Conservation (phyloP, 2,797 vertebrate species). For the Sciaenops ocellatus region DNA sequence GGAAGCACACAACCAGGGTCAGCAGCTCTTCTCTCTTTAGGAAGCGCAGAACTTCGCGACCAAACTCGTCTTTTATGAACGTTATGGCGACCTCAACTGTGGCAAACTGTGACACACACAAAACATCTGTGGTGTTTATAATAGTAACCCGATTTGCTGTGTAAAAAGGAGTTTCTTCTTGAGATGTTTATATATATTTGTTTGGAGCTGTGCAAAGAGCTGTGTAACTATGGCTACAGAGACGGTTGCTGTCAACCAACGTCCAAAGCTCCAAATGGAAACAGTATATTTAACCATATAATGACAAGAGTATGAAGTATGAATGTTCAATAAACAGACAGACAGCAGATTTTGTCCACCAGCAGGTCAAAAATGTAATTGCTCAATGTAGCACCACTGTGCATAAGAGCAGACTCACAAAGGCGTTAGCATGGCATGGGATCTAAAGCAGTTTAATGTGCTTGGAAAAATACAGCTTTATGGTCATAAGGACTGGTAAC, state of each 20-base stretch:
- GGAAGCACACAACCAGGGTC: slow-evolving; percentile 70
- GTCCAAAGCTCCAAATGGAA: not conserved
- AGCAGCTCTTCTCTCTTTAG: slow-evolving; percentile 83
- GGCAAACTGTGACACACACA: slow-evolving; percentile 77
- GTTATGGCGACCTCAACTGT: slow-evolving; percentile 84
- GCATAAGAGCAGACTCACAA: not conserved
- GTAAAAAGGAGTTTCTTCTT: not conserved
- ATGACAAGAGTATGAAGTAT: not conserved
- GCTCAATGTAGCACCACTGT: not conserved
- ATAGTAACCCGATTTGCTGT: not conserved
- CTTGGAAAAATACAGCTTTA: not conserved
- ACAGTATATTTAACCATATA: not conserved
- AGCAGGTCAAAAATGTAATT: no score
- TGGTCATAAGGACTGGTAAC: not conserved
- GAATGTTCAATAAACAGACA: not conserved
- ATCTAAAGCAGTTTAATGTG: not conserved
- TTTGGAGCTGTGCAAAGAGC: not conserved
- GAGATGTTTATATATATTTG: not conserved
- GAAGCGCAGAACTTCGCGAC: slow-evolving; percentile 59
- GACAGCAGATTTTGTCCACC: not conserved
- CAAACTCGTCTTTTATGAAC: slow-evolving; percentile 83
- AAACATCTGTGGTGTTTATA: slow-evolving; percentile 4
- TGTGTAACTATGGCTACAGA: not conserved
- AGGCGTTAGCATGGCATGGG: not conserved
- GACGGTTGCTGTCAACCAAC: not conserved